phyloP scores from a whole-genome alignment of 2,888 invertebrate genomes.

The Perithous albicinctus region DNA sequence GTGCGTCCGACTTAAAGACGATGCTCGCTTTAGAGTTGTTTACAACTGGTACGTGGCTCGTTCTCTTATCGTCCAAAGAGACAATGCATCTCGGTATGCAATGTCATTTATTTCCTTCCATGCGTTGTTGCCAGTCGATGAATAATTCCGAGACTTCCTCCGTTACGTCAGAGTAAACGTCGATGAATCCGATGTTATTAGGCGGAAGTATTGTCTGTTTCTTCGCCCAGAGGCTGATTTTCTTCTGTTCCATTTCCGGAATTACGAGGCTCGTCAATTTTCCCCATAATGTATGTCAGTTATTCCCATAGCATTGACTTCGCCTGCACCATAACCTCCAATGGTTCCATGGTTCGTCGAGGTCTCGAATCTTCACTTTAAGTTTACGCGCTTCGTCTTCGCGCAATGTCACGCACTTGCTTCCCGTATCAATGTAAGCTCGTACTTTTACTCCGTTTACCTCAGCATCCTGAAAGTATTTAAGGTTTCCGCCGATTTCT shows the following conservation, averaged over 20 bases:
- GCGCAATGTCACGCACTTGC: slow-evolving; percentile 38
- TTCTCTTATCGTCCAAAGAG: slow-evolving; percentile 11
- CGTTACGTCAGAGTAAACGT: slow-evolving; percentile 17
- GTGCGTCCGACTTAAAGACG: no score
- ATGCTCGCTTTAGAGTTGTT: slow-evolving; percentile 19
- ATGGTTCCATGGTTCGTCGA: slow-evolving; percentile 20
- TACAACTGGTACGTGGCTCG: slow-evolving; percentile 26
- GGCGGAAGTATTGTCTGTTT: slow-evolving; percentile 23
- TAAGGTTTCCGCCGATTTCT: slow-evolving; percentile 40
- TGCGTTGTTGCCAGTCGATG: slow-evolving; percentile 33
- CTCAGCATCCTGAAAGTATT: slow-evolving; percentile 40
- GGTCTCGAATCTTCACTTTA: slow-evolving; percentile 24
- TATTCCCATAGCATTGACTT: not conserved
- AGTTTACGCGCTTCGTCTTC: slow-evolving; percentile 19
- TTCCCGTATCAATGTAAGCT: slow-evolving; percentile 41
- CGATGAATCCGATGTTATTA: slow-evolving; percentile 30
- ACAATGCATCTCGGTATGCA: slow-evolving; percentile 25
- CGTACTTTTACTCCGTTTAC: slow-evolving; percentile 37
- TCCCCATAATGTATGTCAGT: slow-evolving; percentile 20
- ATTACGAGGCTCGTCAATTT: slow-evolving; percentile 33
- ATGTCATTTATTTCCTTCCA: slow-evolving; percentile 26
- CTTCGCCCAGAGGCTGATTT: slow-evolving; percentile 49
- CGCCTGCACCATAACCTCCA: slow-evolving; percentile 17
- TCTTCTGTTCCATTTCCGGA: slow-evolving; percentile 34
- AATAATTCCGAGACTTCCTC: slow-evolving; percentile 17